A percentile compares a stretch with the other conserved stretches of the same genome.
Conservation (phyloP, 1,140 invertebrate genomes). For the Portunus trituberculatus region DNA sequence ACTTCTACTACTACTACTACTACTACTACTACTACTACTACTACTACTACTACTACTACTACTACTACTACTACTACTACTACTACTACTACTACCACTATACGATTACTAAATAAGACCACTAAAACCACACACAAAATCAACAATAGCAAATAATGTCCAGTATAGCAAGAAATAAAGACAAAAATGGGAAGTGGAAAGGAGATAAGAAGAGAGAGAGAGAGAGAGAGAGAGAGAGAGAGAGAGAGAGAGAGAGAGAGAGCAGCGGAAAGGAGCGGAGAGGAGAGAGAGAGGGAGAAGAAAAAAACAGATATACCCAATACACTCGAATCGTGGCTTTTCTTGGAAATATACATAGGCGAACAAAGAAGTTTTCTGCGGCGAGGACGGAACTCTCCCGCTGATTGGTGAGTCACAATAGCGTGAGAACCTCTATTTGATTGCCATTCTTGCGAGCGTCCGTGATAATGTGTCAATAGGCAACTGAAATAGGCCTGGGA, state of each 20-base stretch:
- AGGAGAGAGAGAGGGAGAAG: not conserved
- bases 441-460: conserved; percentile 38
- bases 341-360: conserved; percentile 50
- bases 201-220: not conserved
- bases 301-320: not conserved
- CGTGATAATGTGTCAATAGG: conserved; percentile 59
- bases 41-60: not conserved
- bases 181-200: not conserved
- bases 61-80: too few relatives aligned
- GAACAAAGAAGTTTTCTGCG: conserved; percentile 43
- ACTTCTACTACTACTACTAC: too few relatives aligned
- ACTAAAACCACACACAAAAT: too few relatives aligned
- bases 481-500: conserved; percentile 26
- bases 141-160: too few relatives aligned
- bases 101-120: too few relatives aligned
- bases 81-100: too few relatives aligned
- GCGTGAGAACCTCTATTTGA: conserved; percentile 57
- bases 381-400: conserved; percentile 30
- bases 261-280: not conserved
- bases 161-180: not conserved
- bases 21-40: too few relatives aligned
- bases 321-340: conserved; percentile 35
- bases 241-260: not conserved
- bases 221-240: not conserved
- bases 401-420: conserved; percentile 52